phyloP scores from a whole-genome alignment of 2,113 vertebrate species.

The Bettongia penicillata region DNA sequence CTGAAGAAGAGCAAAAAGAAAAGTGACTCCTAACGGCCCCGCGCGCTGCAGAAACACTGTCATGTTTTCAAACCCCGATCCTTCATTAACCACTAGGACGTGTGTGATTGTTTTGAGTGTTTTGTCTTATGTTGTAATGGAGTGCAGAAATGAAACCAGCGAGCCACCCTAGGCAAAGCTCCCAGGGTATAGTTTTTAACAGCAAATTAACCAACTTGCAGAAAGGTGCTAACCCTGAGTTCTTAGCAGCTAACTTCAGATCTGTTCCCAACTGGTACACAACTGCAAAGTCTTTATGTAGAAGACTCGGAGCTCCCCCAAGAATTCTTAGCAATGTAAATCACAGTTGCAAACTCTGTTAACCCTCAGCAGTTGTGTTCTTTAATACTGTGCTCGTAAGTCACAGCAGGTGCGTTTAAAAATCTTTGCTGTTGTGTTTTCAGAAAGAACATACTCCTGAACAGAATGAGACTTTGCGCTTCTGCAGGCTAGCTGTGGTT shows the following conservation, averaged over 20 bases:
- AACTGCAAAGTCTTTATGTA: not conserved
- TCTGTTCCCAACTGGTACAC: constrained; percentile 35
- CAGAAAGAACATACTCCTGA: constrained; percentile 2
- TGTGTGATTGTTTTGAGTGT: constrained; percentile 86
- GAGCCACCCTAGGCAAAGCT: constrained; percentile 71
- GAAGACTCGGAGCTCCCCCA: constrained; percentile 43
- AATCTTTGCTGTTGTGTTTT: constrained; percentile 60
- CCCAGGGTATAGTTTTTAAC: constrained; percentile 77
- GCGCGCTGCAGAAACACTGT: constrained; percentile 76
- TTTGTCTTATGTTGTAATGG: constrained; percentile 81
- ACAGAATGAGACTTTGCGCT: constrained; percentile 33
- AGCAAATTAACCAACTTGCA: constrained; percentile 67
- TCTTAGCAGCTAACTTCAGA: constrained; percentile 71
- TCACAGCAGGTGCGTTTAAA: not conserved
- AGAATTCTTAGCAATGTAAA: not conserved
- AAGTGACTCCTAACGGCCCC: constrained; percentile 90
- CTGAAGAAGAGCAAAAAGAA: constrained; percentile 99
- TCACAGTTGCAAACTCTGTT: not conserved
- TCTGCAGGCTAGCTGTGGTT: constrained; percentile 40
- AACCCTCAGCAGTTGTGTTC: not conserved
- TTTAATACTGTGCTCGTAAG: constrained; percentile 7
- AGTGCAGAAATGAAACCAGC: constrained; percentile 82
- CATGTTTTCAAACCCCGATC: constrained; percentile 67
- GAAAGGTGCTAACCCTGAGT: constrained; percentile 81
- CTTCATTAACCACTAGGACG: constrained; percentile 90